A percentile compares a stretch with the other conserved stretches of the same genome.
phyloP scores from a whole-genome alignment of 1,140 invertebrate genomes.

The Bicyclus anynana region DNA sequence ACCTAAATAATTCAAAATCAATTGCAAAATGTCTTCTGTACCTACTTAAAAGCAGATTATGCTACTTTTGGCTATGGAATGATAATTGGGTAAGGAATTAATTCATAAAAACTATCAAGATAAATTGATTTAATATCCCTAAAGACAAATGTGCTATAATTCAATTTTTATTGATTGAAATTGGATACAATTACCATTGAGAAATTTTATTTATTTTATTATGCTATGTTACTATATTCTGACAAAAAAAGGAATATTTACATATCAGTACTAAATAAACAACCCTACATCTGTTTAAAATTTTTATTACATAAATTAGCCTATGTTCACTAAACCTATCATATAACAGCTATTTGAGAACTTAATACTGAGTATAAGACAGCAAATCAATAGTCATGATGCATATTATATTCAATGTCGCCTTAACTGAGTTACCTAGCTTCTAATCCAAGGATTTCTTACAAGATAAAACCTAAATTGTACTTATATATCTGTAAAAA shows the following conservation, averaged over 20 bases:
- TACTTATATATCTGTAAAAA: constrained; percentile 69
- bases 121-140: constrained; percentile 16
- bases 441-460: constrained; percentile 51
- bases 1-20: no score
- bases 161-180: constrained; percentile 2
- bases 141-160: constrained; percentile 8
- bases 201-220: not conserved
- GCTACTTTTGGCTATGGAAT: not conserved
- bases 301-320: constrained; percentile 56
- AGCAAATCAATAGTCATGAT: constrained; percentile 56
- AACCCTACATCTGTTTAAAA: constrained; percentile 50
- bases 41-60: not conserved
- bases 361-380: constrained; percentile 68
- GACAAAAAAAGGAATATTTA: constrained; percentile 22
- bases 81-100: constrained; percentile 18
- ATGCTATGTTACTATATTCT: not conserved
- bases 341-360: constrained; percentile 66
- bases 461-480: constrained; percentile 70
- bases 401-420: constrained; percentile 47
- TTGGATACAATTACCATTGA: constrained; percentile 13
- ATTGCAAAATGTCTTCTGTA: not conserved
- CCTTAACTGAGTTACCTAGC: constrained; percentile 48
- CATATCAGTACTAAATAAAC: constrained; percentile 59
- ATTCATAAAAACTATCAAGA: constrained; percentile 14
- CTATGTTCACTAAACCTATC: constrained; percentile 53